Conservation (phyloP, 2,888 invertebrate genomes). For the Luperina testacea region DNA sequence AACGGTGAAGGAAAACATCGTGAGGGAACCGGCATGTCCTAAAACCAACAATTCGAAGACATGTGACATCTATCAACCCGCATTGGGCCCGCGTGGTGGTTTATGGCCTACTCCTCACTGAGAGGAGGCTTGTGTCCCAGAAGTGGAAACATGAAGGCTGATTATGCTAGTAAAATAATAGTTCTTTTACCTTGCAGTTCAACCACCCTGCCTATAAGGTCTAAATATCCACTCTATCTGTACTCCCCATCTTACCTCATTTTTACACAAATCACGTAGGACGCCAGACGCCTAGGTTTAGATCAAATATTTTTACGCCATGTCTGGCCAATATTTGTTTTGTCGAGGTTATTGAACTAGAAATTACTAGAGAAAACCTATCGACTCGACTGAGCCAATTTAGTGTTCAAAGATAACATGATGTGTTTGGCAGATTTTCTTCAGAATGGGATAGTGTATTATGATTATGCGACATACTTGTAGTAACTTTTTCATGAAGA, state of each 20-base stretch:
- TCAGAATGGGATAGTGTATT: not conserved
- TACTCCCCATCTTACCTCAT: not conserved
- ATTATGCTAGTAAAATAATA: not conserved
- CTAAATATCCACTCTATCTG: not conserved
- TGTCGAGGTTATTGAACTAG: constrained; percentile 27
- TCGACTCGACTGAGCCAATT: not conserved
- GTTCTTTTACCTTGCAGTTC: not conserved
- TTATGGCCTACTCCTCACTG: not conserved
- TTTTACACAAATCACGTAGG: constrained; percentile 39
- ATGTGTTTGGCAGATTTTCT: not conserved
- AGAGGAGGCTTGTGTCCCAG: not conserved
- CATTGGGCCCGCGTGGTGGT: too few species aligned
- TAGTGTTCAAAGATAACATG: constrained; percentile 2
- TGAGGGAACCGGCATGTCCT: not conserved
- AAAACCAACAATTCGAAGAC: not conserved
- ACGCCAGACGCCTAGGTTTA: constrained; percentile 26
- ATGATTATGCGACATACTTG: not conserved
- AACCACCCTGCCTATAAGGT: not conserved
- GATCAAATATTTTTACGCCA: constrained; percentile 17
- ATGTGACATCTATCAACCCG: not conserved
- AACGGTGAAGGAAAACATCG: not conserved
- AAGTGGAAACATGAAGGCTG: not conserved
- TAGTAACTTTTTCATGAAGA: not conserved
- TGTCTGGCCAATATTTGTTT: constrained; percentile 23
- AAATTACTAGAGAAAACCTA: constrained; percentile 6